Evolutionary conservation across 2,888 invertebrate genomes (phyloP).

Genomic region (Orthonychiurus folsomi): DNA sequence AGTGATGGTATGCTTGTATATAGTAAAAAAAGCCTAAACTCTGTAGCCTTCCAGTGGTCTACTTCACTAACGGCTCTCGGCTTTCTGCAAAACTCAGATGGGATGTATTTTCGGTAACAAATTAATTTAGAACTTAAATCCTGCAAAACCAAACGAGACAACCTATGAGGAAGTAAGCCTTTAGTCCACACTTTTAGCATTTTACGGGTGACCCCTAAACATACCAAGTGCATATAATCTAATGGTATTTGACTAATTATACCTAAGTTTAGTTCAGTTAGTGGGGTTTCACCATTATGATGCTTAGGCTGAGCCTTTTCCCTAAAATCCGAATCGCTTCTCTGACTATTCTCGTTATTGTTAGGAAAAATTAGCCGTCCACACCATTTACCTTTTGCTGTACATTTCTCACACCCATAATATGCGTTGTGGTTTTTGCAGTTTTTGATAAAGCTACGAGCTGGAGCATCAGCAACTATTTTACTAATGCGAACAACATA

Average conservation of each 20-base stretch:
- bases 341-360: neutral
- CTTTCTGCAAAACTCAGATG: slow-evolving; percentile 38
- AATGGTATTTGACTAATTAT: slow-evolving; percentile 11
- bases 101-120: neutral
- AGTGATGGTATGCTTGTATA: slow-evolving; percentile 29
- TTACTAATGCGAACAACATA: slow-evolving; percentile 15
- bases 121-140: neutral
- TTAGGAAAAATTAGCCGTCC: slow-evolving; percentile 11
- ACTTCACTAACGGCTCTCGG: slow-evolving; percentile 35
- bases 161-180: neutral
- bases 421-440: slow-evolving; percentile 40
- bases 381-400: slow-evolving; percentile 22
- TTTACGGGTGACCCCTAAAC: slow-evolving; percentile 14
- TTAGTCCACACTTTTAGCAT: slow-evolving; percentile 10
- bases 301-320: slow-evolving; percentile 15
- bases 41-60: slow-evolving; percentile 40
- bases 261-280: slow-evolving; percentile 10
- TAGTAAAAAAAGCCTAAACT: slow-evolving; percentile 39
- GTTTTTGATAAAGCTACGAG: slow-evolving; percentile 39
- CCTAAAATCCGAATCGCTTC: slow-evolving; percentile 19
- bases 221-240: slow-evolving; percentile 20
- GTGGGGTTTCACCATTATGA: slow-evolving; percentile 11
- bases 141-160: neutral
- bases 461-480: slow-evolving; percentile 41
- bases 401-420: slow-evolving; percentile 41